phyloP scores from a whole-genome alignment of 1,140 invertebrate species.

The Drosophila persimilis region DNA sequence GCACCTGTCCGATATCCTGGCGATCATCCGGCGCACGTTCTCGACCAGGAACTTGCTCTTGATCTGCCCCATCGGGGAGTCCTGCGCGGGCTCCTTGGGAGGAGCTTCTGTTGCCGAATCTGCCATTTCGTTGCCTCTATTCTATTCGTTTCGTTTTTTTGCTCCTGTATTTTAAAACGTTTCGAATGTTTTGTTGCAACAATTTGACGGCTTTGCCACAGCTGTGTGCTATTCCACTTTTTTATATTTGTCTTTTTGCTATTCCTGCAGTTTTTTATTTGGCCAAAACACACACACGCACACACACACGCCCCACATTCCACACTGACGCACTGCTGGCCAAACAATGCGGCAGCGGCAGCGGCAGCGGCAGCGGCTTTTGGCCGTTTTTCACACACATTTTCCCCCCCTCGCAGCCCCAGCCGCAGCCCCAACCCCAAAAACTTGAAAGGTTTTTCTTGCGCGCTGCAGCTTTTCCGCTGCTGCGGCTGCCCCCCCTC shows the following conservation, averaged over 20 bases:
- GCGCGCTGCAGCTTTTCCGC: constrained; percentile 24
- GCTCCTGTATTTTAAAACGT: constrained; percentile 26
- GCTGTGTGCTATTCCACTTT: constrained; percentile 23
- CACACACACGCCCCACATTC: constrained; percentile 2
- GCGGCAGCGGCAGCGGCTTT: constrained; percentile 26
- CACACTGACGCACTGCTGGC: constrained; percentile 20
- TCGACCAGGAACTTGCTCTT: too few relatives aligned
- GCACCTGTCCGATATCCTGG: too few relatives aligned
- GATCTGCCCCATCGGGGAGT: too few relatives aligned
- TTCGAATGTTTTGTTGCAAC: constrained; percentile 51
- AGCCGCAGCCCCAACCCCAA: too few relatives aligned
- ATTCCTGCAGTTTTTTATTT: constrained; percentile 34
- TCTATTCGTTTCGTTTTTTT: constrained; percentile 17
- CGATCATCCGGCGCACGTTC: too few relatives aligned
- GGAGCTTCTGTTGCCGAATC: too few relatives aligned
- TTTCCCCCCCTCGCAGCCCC: constrained; percentile 7
- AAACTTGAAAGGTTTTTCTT: constrained; percentile 40
- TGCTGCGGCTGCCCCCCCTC: not conserved
- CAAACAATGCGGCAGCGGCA: constrained; percentile 36
- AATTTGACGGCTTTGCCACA: constrained; percentile 41
- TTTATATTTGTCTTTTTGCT: constrained; percentile 11
- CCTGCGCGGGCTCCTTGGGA: too few relatives aligned
- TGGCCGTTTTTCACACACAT: constrained; percentile 30
- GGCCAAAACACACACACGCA: constrained; percentile 30
- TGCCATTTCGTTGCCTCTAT: too few relatives aligned